These are phyloP conservation scores for Bubalus kerabau DNA, from an alignment of 2,113 vertebrate genomes.

Conservation along the genomic window DNA sequence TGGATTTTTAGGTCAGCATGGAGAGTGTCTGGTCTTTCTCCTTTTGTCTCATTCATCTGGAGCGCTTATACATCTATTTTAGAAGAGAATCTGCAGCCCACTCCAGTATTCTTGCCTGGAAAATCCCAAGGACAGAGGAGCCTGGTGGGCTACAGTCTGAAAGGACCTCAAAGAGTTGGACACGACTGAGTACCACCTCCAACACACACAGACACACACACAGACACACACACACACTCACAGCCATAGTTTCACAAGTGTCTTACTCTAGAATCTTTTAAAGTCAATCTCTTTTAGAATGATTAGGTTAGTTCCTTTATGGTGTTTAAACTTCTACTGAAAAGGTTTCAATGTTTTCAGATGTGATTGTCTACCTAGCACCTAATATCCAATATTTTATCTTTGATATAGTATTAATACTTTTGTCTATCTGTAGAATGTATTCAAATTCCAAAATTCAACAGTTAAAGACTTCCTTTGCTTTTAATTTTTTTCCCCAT, in stretches of 20 bases:
- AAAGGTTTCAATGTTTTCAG: not conserved
- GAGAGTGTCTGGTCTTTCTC: not conserved
- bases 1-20: not conserved
- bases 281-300: not conserved
- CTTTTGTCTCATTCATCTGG: not conserved
- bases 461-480: not conserved
- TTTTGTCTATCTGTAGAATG: not conserved
- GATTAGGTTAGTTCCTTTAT: not conserved
- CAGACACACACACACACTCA: too few relatives aligned
- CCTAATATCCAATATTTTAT: not conserved
- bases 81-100: not conserved
- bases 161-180: not conserved
- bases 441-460: not conserved
- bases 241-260: not conserved
- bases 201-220: not conserved
- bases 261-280: not conserved
- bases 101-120: not conserved
- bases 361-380: not conserved
- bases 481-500: not conserved
- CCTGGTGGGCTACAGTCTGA: not conserved
- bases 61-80: not conserved
- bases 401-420: not conserved
- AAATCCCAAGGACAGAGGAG: not conserved
- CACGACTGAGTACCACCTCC: not conserved
- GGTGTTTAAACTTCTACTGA: not conserved